A percentile compares a stretch with the other conserved stretches of the same genome.
phyloP scores from a whole-genome alignment of 2,797 vertebrate species.

The Chelon auratus region DNA sequence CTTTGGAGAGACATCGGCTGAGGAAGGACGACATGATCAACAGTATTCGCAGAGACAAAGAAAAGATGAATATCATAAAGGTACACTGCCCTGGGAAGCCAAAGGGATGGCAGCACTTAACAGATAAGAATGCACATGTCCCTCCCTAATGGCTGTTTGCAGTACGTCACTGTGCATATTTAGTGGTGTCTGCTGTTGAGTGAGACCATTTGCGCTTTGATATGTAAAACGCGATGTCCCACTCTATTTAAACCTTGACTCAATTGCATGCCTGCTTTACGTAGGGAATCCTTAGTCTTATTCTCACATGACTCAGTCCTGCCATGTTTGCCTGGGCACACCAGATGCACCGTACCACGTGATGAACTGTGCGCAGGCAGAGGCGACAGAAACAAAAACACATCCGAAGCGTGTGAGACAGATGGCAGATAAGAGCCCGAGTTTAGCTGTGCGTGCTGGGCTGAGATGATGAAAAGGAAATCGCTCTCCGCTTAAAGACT shows the following conservation, averaged over 20 bases:
- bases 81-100: slow-evolving; percentile 66
- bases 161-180: slow-evolving; percentile 49
- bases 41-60: slow-evolving; percentile 76
- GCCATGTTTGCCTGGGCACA: neutral
- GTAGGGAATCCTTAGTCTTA: neutral
- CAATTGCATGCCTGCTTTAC: neutral
- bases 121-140: slow-evolving; percentile 64
- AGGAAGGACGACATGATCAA: slow-evolving; percentile 76
- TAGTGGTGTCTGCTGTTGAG: slow-evolving; percentile 57
- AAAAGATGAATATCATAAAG: slow-evolving; percentile 84
- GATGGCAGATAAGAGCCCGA: slow-evolving; percentile 33
- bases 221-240: slow-evolving; percentile 49
- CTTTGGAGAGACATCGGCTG: slow-evolving; percentile 75
- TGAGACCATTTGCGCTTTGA: slow-evolving; percentile 53
- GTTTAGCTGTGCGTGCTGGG: slow-evolving; percentile 8
- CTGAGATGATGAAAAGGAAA: slow-evolving; percentile 47
- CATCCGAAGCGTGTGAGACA: slow-evolving; percentile 19
- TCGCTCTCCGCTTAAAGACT: slow-evolving; percentile 19
- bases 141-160: slow-evolving; percentile 67
- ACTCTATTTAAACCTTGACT: slow-evolving; percentile 24
- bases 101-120: slow-evolving; percentile 57
- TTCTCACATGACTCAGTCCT: neutral
- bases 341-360: neutral
- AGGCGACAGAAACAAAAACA: slow-evolving; percentile 13
- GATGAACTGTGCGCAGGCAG: neutral